Evolutionary conservation across 37 sponge, comb jelly and placozoan genomes (phyloP).

Genomic region (Aphrocallistes beatrix): DNA sequence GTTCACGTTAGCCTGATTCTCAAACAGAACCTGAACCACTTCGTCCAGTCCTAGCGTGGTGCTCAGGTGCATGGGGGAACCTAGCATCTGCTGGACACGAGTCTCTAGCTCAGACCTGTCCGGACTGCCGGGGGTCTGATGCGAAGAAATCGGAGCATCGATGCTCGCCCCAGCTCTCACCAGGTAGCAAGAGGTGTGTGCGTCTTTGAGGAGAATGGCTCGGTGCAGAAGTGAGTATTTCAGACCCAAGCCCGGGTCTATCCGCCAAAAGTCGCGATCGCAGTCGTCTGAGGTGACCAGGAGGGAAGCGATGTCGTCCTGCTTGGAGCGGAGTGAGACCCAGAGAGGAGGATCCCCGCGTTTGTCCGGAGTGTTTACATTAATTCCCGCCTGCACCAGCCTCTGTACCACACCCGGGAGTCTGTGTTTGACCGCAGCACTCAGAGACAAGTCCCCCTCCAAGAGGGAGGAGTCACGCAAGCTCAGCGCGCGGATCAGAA

Average conservation of each 20-base stretch:
- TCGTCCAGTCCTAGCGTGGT: slow-evolving; percentile 52
- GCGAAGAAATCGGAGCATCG: neutral
- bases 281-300: slow-evolving; percentile 61
- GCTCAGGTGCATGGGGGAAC: slow-evolving; percentile 78
- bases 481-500: neutral
- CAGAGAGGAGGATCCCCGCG: slow-evolving; percentile 69
- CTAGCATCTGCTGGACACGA: slow-evolving; percentile 17
- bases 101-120: neutral
- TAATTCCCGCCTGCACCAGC: slow-evolving; percentile 50
- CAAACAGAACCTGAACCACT: slow-evolving; percentile 72
- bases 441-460: slow-evolving; percentile 24
- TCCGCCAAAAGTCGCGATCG: slow-evolving; percentile 72
- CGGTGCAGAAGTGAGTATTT: slow-evolving; percentile 62
- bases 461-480: neutral
- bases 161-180: slow-evolving; percentile 64
- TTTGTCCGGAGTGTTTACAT: slow-evolving; percentile 43
- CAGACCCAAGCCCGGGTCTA: slow-evolving; percentile 32
- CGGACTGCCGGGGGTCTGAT: slow-evolving; percentile 30
- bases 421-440: slow-evolving; percentile 51
- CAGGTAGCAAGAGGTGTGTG: slow-evolving; percentile 64
- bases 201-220: slow-evolving; percentile 63
- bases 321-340: slow-evolving; percentile 72
- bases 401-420: slow-evolving; percentile 53
- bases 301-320: slow-evolving; percentile 52
- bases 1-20: slow-evolving; percentile 64